Conservation (phyloP, 2,113 vertebrate genomes). For the Cacatua alba region DNA sequence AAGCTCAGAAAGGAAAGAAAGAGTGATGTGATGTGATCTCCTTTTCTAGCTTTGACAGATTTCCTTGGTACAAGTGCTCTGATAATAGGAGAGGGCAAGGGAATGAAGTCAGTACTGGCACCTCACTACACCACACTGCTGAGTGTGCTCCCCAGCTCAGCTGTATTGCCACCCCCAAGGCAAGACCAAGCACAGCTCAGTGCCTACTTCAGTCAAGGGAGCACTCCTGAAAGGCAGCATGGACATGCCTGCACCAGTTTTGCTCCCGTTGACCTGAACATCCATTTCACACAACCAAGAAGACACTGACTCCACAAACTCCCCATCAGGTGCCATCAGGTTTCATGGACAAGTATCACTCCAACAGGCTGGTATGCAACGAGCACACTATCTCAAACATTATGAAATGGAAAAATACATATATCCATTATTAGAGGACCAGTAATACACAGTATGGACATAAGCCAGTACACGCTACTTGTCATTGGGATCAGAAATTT, state of each 20-base stretch:
- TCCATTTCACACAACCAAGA: neutral
- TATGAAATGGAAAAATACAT: neutral
- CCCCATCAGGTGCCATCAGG: rapidly evolving
- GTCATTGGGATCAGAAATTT: neutral
- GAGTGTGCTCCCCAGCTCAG: neutral
- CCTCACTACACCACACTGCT: rapidly evolving
- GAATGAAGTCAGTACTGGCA: neutral
- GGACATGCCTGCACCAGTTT: neutral
- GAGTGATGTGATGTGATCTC: neutral
- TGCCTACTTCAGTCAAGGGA: rapidly evolving
- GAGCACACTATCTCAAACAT: neutral
- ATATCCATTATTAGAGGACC: neutral
- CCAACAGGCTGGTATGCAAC: neutral
- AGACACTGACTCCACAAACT: neutral
- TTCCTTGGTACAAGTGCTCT: neutral
- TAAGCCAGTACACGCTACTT: neutral
- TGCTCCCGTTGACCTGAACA: neutral
- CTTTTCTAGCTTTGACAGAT: neutral
- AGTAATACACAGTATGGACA: neutral
- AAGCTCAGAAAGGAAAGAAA: neutral
- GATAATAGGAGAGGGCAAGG: neutral
- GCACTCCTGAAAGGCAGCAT: neutral
- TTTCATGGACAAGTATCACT: rapidly evolving
- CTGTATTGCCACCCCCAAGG: neutral
- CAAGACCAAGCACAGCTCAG: neutral